A percentile compares a stretch with the other conserved stretches of the same genome.
phyloP scores from a whole-genome alignment of 2,113 vertebrate species.

The Oncorhynchus masou region DNA sequence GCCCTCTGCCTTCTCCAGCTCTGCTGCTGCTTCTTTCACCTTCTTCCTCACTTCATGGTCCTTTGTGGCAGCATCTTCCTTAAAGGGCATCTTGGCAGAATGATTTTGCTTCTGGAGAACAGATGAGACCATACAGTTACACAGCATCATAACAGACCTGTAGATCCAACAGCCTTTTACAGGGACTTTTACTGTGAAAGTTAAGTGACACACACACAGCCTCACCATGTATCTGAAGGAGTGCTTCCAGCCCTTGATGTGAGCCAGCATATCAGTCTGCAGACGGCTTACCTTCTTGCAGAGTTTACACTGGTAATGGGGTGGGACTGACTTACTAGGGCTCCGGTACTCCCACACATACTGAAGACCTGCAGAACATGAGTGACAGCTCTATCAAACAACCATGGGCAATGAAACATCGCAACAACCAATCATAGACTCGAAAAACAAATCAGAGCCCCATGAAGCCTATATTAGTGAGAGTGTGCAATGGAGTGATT shows the following conservation, averaged over 20 bases:
- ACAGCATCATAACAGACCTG: neutral
- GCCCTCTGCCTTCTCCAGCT: conserved; percentile 65
- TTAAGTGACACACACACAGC: neutral
- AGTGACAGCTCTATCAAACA: neutral
- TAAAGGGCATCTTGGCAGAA: conserved; percentile 52
- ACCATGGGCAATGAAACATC: neutral
- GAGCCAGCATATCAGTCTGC: conserved; percentile 73
- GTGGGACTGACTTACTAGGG: conserved; percentile 73
- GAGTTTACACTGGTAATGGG: conserved; percentile 78
- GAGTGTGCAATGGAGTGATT: neutral
- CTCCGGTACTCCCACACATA: conserved; percentile 80
- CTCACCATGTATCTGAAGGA: conserved; percentile 72
- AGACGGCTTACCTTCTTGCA: conserved; percentile 61
- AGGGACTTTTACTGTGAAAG: neutral
- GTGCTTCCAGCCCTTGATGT: conserved; percentile 77
- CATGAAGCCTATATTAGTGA: neutral
- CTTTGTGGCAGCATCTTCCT: conserved; percentile 61
- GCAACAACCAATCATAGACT: neutral
- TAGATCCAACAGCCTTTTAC: neutral
- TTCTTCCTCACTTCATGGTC: conserved; percentile 62
- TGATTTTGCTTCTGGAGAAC: conserved; percentile 62
- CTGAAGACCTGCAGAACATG: conserved; percentile 68
- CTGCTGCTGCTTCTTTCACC: conserved; percentile 58
- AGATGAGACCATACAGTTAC: neutral
- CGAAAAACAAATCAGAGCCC: neutral